Base-by-base conservation (phyloP, 2,797 vertebrate genomes). In the Podargus strigoides region DNA sequence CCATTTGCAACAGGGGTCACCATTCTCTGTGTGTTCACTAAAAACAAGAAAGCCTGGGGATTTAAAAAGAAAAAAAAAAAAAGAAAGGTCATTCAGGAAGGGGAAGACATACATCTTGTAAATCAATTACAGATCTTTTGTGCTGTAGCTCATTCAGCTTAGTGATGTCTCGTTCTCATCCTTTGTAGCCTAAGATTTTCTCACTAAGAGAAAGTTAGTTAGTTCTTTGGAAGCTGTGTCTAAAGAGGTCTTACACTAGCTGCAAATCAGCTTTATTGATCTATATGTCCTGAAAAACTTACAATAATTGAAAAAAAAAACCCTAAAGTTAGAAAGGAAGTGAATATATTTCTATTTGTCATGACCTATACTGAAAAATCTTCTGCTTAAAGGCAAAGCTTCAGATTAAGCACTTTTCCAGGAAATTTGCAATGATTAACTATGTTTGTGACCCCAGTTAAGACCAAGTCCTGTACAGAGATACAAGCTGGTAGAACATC, bases 231-330 rank as follows among this genome's bases (percentile, higher is more conserved):
- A 74, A 81, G 18, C 21, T 23, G 15, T 6, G 9, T 37, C 10
- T 32, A 46, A 56, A 87, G 44, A 69, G 50, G 42, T 15, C 78
- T 62, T 58, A 58, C 27, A 17, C 30, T 17, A 24, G 27, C 80
- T 50, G 62, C 46, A 91, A 84, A 84, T 90, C 80, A 78, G 8
- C 49, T 89, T 75, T 81, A 88, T 68, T n/a, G 92, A 92, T 79
- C 86, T 30, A 17, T 30, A 9, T 1, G 12, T 46, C 59, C 67
- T 27, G 46, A 73, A 75, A 88, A 92, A 88, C 30, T 39, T 81
- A 7, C 10, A 64, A 49, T 49, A 78, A 88, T 46, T 80, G 80
- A 18, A 60, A 52, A n/a, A 6, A 9, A 28, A 7, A 7, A 26
- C 14, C 5, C 12, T 12, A 0, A 74, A 37, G 79, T 74, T 89